phyloP scores from a whole-genome alignment of 2,888 invertebrate genomes.

The Smittia sp. region DNA sequence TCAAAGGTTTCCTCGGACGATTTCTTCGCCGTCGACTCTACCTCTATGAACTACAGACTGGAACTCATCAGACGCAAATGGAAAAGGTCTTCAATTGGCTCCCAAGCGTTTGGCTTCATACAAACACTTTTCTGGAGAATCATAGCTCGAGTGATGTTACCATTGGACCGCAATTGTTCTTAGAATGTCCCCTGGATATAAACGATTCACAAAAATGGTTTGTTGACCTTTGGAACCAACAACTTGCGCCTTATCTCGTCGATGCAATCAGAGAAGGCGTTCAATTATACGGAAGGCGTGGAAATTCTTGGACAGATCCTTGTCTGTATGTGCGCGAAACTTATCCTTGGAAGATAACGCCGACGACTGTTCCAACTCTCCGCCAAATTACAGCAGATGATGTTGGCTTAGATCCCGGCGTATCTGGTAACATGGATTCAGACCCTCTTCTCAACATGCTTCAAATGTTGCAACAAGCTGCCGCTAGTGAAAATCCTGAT shows the following conservation, averaged over 20 bases:
- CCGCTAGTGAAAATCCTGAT: slow-evolving; percentile 74
- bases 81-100: slow-evolving; percentile 90
- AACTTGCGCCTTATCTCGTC: slow-evolving; percentile 90
- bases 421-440: slow-evolving; percentile 60
- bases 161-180: slow-evolving; percentile 75
- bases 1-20: slow-evolving; percentile 92
- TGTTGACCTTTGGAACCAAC: slow-evolving; percentile 98
- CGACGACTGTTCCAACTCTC: slow-evolving; percentile 56
- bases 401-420: slow-evolving; percentile 78
- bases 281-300: slow-evolving; percentile 79
- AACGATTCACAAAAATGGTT: slow-evolving; percentile 89
- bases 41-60: slow-evolving; percentile 74
- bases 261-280: slow-evolving; percentile 94
- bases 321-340: slow-evolving; percentile 85
- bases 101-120: slow-evolving; percentile 90
- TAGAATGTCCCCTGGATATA: slow-evolving; percentile 69
- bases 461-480: slow-evolving; percentile 36
- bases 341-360: slow-evolving; percentile 82
- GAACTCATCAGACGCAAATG: slow-evolving; percentile 73
- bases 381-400: slow-evolving; percentile 86
- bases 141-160: slow-evolving; percentile 96
- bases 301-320: slow-evolving; percentile 90
- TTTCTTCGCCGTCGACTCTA: slow-evolving; percentile 61
- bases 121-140: slow-evolving; percentile 92
- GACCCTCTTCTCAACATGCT: slow-evolving; percentile 65